phyloP scores from a whole-genome alignment of 2,797 vertebrate species.

The Falco berigora region DNA sequence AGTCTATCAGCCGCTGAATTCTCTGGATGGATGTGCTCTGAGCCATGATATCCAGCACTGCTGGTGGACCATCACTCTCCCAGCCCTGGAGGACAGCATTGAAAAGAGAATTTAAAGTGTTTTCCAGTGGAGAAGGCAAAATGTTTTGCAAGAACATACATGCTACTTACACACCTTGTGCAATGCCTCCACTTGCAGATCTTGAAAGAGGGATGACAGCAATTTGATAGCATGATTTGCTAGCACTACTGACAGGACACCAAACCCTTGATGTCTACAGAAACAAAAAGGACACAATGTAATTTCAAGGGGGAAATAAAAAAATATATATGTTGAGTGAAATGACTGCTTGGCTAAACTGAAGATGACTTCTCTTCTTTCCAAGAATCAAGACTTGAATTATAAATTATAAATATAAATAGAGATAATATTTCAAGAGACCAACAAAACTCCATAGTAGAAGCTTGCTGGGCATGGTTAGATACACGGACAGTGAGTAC shows the following conservation, averaged over 20 bases:
- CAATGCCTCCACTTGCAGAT: slow-evolving; percentile 93
- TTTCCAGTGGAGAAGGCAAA: background rate
- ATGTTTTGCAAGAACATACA: fast-evolving
- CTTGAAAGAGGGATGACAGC: slow-evolving; percentile 93
- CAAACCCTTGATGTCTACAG: slow-evolving; percentile 94
- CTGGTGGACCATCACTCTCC: slow-evolving; percentile 91
- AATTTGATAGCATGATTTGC: slow-evolving; percentile 96
- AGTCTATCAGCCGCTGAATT: slow-evolving; percentile 94
- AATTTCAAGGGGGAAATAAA: background rate
- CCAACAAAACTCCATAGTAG: fast-evolving
- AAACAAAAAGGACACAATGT: background rate
- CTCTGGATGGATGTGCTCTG: slow-evolving; percentile 98
- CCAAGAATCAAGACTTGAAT: background rate
- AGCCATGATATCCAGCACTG: slow-evolving; percentile 93
- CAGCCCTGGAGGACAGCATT: slow-evolving; percentile 73
- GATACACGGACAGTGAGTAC: background rate
- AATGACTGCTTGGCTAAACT: background rate
- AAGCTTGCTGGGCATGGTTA: background rate
- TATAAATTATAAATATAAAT: background rate
- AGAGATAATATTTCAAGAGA: background rate
- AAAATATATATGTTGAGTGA: background rate
- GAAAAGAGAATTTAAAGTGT: background rate
- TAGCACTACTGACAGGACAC: slow-evolving; percentile 92
- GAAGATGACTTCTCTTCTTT: background rate
- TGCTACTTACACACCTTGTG: slow-evolving; percentile 79